phyloP scores from a whole-genome alignment of 2,797 vertebrate species.

The Poecilia gillii region DNA sequence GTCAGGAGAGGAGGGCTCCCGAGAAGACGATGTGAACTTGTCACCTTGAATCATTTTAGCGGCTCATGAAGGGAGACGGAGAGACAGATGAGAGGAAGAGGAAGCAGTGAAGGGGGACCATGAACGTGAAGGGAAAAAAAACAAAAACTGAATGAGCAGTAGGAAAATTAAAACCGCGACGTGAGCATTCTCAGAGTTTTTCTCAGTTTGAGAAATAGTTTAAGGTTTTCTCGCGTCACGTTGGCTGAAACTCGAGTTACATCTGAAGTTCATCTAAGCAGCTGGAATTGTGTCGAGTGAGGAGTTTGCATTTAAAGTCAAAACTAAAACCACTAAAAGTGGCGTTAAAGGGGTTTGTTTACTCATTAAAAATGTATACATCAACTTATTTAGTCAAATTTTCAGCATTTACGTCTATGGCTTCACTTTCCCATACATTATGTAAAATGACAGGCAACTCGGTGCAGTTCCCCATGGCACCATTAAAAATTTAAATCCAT shows the following conservation, averaged over 20 bases:
- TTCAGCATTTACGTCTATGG: not conserved
- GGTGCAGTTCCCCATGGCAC: not conserved
- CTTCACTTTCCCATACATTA: not conserved
- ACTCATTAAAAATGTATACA: not conserved
- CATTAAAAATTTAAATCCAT: not conserved
- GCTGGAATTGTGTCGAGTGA: not conserved
- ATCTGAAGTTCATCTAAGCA: not conserved
- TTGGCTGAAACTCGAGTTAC: not conserved
- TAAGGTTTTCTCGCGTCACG: not conserved
- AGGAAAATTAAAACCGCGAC: conserved; percentile 8
- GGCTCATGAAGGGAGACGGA: conserved; percentile 66
- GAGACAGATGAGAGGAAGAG: conserved; percentile 48
- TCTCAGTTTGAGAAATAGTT: not conserved
- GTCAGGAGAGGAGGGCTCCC: conserved; percentile 85
- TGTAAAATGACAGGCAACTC: not conserved
- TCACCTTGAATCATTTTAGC: conserved; percentile 86
- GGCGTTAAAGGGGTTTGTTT: not conserved
- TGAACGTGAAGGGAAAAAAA: conserved; percentile 10
- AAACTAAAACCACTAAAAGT: not conserved
- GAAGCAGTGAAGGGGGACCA: conserved; percentile 15
- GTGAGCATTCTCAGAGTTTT: not conserved
- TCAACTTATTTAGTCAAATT: not conserved
- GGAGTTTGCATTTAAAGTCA: not conserved
- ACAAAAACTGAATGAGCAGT: conserved; percentile 4
- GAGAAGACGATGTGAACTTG: conserved; percentile 86